Percentiles rank a stretch among this genome's conserved stretches.
phyloP scores from a whole-genome alignment of 2,113 vertebrate species.

The Calcarius ornatus region DNA sequence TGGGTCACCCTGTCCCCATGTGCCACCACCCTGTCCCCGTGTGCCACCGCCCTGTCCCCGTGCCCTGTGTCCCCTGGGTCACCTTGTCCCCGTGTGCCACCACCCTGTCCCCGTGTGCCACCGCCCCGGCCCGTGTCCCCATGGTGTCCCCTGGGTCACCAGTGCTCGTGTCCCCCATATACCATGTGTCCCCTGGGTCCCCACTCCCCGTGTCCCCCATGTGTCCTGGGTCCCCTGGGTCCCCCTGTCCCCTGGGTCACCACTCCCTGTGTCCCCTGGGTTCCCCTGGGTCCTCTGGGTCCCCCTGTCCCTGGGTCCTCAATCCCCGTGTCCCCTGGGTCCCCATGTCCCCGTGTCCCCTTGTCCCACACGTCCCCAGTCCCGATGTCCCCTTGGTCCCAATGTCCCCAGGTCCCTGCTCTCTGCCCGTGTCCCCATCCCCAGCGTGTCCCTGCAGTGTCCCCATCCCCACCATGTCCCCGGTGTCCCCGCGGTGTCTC shows the following conservation, averaged over 20 bases:
- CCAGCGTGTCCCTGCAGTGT: rapidly evolving
- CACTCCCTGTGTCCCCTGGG: background rate
- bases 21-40: too few species aligned
- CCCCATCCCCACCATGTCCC: background rate
- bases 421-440: too few species aligned
- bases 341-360: background rate
- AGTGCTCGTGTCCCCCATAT: too few species aligned
- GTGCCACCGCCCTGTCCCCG: too few species aligned
- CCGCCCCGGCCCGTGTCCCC: too few species aligned
- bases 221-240: background rate
- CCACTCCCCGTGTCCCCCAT: too few species aligned
- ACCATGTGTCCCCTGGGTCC: background rate
- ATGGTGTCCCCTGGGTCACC: too few species aligned
- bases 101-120: too few species aligned
- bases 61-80: too few species aligned
- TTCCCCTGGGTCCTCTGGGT: background rate
- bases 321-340: background rate
- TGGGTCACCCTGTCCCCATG: too few species aligned
- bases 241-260: background rate
- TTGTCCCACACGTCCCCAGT: background rate
- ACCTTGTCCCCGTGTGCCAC: too few species aligned
- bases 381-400: background rate
- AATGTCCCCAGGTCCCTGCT: background rate
- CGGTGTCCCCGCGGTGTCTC: too few species aligned
- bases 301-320: background rate